Base-by-base conservation (phyloP, 2,113 vertebrate species). In the Anarhynchus alexandrinus region DNA sequence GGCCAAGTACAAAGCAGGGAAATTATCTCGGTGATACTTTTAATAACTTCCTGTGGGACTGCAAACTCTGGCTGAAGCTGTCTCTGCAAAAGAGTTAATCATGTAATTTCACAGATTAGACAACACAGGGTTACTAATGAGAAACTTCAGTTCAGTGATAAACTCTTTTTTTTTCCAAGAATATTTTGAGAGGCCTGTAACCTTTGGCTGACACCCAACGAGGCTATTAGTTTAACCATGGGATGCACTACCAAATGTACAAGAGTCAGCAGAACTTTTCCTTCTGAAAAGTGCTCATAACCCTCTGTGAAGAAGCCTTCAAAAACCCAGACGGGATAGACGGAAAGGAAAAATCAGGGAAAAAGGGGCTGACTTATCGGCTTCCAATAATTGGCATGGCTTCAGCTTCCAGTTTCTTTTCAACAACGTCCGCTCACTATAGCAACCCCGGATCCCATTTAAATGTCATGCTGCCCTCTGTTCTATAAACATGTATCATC, bases 31-130 rank as follows among this genome's bases (percentile, higher is more conserved):
- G 97, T 88, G 97, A 98, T 98, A 98, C 97, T 98, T 98, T 98
- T 99, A 98, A 98, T 99, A 99, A 98, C 98, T 98, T 98, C 98
- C 98, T 98, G 96, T 98, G 98, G 98, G 98, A 98, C 95, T 97
- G 90, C 95, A 98, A 98, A 80, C 97, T 90, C 96, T 96, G 96
- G 96, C 82, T 80, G 84, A 96, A 97, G 96, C 97, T 90, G 97
- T 97, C 97, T 97, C 95, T 97, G 97, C 92, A 98, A 98, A 98
- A 98, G 97, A 98, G 98, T 98, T 99, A 98, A 98, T 98, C 98
- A 98, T 98, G 97, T 97, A 98, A 98, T 98, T 98, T 98, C 97
- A 97, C 97, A 98, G 98, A 98, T 98, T 98, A 98, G 98, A 98
- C 98, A 98, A 98, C 98, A 97, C 96, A 98, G 98, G 98, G 98